These are phyloP conservation scores for Habropoda laboriosa DNA, from an alignment of 1,140 invertebrate genomes.

Conservation along the genomic window DNA sequence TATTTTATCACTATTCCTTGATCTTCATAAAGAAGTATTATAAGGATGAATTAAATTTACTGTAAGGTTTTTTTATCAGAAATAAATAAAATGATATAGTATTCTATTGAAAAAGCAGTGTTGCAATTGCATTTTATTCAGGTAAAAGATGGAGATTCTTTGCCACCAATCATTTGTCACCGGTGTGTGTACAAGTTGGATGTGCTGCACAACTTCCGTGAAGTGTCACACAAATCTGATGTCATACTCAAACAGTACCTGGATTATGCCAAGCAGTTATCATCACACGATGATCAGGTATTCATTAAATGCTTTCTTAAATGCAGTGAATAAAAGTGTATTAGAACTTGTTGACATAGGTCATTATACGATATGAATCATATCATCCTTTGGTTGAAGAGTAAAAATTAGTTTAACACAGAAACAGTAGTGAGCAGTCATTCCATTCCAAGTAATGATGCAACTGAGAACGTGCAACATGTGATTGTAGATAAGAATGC, in stretches of 20 bases:
- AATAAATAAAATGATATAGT: not conserved
- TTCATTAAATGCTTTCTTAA: constrained; percentile 27
- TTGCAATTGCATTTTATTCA: constrained; percentile 61
- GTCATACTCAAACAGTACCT: constrained; percentile 82
- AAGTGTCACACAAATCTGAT: constrained; percentile 81
- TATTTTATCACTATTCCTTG: not conserved
- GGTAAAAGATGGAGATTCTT: constrained; percentile 81
- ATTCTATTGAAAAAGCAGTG: not conserved
- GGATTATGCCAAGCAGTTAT: constrained; percentile 80
- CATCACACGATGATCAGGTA: constrained; percentile 76
- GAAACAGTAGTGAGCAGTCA: constrained; percentile 70
- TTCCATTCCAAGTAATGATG: constrained; percentile 75
- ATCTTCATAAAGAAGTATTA: not conserved
- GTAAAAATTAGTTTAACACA: constrained; percentile 64
- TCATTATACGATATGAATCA: constrained; percentile 4
- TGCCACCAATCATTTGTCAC: constrained; percentile 82
- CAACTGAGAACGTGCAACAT: constrained; percentile 74
- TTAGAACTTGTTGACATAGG: not conserved
- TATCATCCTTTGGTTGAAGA: not conserved
- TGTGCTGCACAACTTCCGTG: constrained; percentile 80
- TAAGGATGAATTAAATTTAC: not conserved
- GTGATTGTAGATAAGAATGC: constrained; percentile 76
- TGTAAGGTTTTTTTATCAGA: not conserved
- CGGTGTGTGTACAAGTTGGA: constrained; percentile 81
- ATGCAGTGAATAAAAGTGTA: not conserved